A percentile compares a stretch with the other conserved stretches of the same genome.
Evolutionary conservation across 2,797 vertebrate species (phyloP).

Genomic region (Champsocephalus esox): DNA sequence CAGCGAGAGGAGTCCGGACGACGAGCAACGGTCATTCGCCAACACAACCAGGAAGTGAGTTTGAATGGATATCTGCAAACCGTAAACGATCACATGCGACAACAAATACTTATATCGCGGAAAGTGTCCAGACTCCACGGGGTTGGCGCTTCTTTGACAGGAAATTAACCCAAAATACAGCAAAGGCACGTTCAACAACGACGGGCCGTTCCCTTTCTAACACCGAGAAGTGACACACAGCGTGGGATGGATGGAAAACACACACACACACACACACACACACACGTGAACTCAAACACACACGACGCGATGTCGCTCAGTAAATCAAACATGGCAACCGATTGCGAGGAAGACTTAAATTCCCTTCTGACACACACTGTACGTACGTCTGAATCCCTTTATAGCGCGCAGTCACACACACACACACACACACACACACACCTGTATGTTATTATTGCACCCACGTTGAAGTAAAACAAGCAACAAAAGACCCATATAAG

Average conservation of each 20-base stretch:
- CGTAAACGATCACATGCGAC: neutral
- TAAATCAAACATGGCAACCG: conserved; percentile 12
- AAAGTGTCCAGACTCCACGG: conserved; percentile 21
- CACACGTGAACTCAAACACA: too few species aligned
- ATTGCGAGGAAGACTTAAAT: conserved; percentile 19
- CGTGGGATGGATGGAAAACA: conserved; percentile 2
- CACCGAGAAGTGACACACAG: conserved; percentile 3
- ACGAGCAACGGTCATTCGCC: neutral
- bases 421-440: too few species aligned
- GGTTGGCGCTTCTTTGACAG: conserved; percentile 34
- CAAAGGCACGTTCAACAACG: conserved; percentile 68
- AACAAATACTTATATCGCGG: neutral
- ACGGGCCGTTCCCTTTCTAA: conserved; percentile 44
- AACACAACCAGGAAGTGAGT: too few species aligned
- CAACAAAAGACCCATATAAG: conserved; percentile 23
- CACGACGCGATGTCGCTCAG: neutral
- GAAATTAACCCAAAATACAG: conserved; percentile 46
- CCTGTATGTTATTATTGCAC: conserved; percentile 72
- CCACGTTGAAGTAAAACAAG: conserved; percentile 48
- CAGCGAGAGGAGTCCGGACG: conserved; percentile 9
- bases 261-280: conserved; percentile 17
- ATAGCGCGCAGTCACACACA: conserved; percentile 16
- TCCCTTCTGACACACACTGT: conserved; percentile 30
- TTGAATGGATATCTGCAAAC: neutral
- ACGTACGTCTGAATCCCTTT: conserved; percentile 58